A percentile compares a stretch with the other conserved stretches of the same genome.
phyloP scores from a whole-genome alignment of 1,140 invertebrate species.

The Aleiodes sp. region DNA sequence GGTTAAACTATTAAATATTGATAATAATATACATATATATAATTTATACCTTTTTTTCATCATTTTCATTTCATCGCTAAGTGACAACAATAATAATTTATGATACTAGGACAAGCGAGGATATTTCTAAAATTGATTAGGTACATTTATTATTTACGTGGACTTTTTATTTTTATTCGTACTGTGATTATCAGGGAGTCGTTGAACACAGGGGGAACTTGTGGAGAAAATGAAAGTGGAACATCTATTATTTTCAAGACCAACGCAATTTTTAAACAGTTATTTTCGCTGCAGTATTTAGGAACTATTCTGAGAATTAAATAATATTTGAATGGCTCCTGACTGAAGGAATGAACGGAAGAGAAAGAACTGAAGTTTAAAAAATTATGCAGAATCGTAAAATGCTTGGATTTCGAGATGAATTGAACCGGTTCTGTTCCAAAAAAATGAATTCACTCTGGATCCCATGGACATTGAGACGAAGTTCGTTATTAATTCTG shows the following conservation, averaged over 20 bases:
- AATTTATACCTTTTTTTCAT: conserved; percentile 1
- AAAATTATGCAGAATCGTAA: neutral
- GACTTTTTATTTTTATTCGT: neutral
- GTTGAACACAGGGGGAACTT: conserved; percentile 2
- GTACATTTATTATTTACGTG: neutral
- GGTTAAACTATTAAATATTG: conserved; percentile 7
- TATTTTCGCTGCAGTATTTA: no score
- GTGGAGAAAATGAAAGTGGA: no score
- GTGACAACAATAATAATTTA: conserved; percentile 22
- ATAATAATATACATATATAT: conserved; percentile 17
- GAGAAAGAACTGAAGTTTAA: neutral
- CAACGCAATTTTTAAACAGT: no score
- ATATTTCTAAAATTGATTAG: conserved; percentile 3
- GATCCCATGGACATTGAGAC: neutral
- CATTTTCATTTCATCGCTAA: neutral
- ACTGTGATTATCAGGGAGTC: no score
- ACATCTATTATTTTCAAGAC: no score
- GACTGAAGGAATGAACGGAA: neutral
- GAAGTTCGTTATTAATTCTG: neutral
- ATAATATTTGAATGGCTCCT: no score
- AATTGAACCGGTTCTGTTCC: neutral
- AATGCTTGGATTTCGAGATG: neutral
- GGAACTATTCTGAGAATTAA: no score
- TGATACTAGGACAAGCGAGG: conserved; percentile 18
- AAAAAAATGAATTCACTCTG: neutral